These are phyloP conservation scores for Phrynocephalus guinanensis DNA, from an alignment of 2,797 vertebrate species.

Conservation along the genomic window DNA sequence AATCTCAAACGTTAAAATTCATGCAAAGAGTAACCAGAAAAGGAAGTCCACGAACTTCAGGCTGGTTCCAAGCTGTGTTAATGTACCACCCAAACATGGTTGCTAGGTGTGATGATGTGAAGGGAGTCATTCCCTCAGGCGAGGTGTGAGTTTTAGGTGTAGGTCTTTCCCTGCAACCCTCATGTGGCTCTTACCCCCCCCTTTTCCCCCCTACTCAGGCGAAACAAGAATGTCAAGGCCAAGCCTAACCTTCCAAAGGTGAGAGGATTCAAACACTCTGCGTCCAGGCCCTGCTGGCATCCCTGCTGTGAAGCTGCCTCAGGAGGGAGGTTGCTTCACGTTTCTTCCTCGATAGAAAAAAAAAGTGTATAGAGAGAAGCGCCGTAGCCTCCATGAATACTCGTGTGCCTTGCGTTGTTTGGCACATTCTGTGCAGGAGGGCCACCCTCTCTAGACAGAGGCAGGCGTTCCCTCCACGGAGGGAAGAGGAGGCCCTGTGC, in stretches of 20 bases:
- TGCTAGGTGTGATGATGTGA: background rate
- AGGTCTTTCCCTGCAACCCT: fast-evolving
- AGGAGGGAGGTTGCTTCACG: background rate
- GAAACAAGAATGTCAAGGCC: conserved; percentile 93
- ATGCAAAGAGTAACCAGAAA: background rate
- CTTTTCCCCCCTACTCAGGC: conserved; percentile 78
- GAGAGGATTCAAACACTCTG: conserved; percentile 36
- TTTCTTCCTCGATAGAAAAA: background rate
- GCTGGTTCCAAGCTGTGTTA: background rate
- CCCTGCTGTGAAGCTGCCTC: background rate
- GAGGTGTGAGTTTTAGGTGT: background rate
- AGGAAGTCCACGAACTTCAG: background rate
- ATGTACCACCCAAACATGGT: too few species aligned
- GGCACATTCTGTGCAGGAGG: too few species aligned
- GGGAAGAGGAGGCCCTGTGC: too few species aligned
- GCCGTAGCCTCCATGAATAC: too few species aligned
- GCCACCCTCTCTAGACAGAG: background rate
- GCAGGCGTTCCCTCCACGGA: background rate
- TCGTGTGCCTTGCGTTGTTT: background rate
- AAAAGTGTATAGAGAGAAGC: background rate
- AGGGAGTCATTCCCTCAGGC: background rate
- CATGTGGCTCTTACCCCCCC: conserved; percentile 40
- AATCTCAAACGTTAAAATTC: background rate
- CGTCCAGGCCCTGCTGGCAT: background rate
- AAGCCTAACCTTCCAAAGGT: conserved; percentile 95